Base-by-base conservation (phyloP, 2,113 vertebrate genomes). In the Cygnus atratus region DNA sequence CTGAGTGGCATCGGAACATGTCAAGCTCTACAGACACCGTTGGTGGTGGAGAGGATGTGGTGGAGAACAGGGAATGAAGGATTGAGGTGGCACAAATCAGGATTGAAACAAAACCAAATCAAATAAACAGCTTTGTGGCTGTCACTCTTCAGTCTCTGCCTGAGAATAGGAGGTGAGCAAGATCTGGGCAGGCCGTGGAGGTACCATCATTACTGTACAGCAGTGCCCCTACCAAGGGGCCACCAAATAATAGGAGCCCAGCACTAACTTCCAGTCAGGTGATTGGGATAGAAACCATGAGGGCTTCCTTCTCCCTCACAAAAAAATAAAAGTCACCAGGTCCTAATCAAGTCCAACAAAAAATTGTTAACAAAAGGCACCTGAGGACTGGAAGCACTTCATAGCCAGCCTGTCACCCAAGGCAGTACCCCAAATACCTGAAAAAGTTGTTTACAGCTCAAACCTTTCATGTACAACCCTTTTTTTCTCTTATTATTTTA, bases 1-100 rank as follows among this genome's bases (percentile, higher is more conserved):
- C 2, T 5, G 48, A 70, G 90, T 0, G 3, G 43, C 0, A 11
- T 28, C 46, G n/a, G 25, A 85, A 39, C 28, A 4, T 1, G 13
- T 13, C 1, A 5, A 75, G 41, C 11, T 92, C 68, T n/a, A 0
- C 0, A 0, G 0, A 1, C 35, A 74, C 21, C 31, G 10, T 9
- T n/a, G 48, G 8, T 13, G 33, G 68, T 13, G 14, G 13, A 17
- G 13, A 55, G 15, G 33, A 62, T 31, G 11, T 3, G 1, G 28
- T 7, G 3, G 52, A 89, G 31, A 46, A 20, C 20, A 70, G 41
- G 26, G 43, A 65, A 66, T 4, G 70, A 21, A 18, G 68, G 65
- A 13, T 1, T 57, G 31, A 88, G 35, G 52, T 25, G 46, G 31
- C 28, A 71, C 1, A 5, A 83, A 58, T 4, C 14, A 77, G 22